These are phyloP conservation scores for Harpegnathos saltator DNA, from an alignment of 1,140 invertebrate genomes.

Conservation along the genomic window DNA sequence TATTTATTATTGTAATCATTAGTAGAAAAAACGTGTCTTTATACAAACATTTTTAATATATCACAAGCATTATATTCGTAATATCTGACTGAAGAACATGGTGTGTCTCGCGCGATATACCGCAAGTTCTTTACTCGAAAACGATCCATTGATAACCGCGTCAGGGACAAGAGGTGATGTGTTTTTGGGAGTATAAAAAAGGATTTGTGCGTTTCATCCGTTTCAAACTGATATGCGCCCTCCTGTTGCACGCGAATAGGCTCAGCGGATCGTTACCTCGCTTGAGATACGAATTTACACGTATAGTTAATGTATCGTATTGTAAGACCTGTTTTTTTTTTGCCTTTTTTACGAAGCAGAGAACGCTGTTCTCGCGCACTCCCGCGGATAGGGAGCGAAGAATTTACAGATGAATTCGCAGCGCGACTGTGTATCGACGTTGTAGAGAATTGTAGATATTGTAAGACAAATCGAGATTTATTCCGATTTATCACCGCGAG, in stretches of 20 bases:
- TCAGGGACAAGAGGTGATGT: not conserved
- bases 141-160: not conserved
- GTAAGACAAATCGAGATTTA: constrained; percentile 17
- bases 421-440: not conserved
- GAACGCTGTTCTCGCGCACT: constrained; percentile 14
- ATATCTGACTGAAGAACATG: constrained; percentile 65
- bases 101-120: not conserved
- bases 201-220: constrained; percentile 18
- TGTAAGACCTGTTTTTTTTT: constrained; percentile 11
- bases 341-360: constrained; percentile 5
- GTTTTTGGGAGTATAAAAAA: constrained; percentile 11
- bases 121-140: constrained; percentile 43
- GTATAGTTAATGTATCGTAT: constrained; percentile 14
- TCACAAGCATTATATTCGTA: constrained; percentile 76
- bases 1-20: constrained; percentile 85
- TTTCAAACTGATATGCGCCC: constrained; percentile 6
- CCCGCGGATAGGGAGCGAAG: not conserved
- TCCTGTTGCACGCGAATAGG: not conserved
- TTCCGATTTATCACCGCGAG: too few species aligned
- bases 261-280: constrained; percentile 19
- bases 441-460: constrained; percentile 18
- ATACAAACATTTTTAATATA: constrained; percentile 79
- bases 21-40: constrained; percentile 80
- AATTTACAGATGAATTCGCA: constrained; percentile 12
- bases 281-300: constrained; percentile 10